Evolutionary conservation across 2,888 invertebrate species (phyloP), one percentile per base, ranked within the genome.

Genomic region (Elmis aenea): DNA sequence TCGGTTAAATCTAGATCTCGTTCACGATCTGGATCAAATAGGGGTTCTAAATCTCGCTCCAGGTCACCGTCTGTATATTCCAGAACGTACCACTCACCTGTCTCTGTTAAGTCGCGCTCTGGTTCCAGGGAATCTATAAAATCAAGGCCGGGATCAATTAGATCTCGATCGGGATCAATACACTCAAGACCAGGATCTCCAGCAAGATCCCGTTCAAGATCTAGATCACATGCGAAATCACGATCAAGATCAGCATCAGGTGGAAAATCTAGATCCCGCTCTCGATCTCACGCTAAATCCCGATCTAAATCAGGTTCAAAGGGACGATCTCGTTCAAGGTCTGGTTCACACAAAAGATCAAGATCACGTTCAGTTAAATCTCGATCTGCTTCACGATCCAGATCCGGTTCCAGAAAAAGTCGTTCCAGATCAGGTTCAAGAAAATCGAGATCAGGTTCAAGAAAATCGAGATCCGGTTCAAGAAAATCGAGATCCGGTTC

Each of bases 261-360:
- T 3, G 38, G 49, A 21, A 3, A 26, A 14, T 21, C 16, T 24
- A 29, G 20, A 11, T 28, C 45, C 20, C 38, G 15, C 23, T 64
- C 31, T 8, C 15, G 33, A 13, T 54, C 53, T 16, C 22, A 49
- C 18, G 57, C 61, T 5, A 47, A 56, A 1, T 67, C 69, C 6
- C 56, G 63, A 6, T 61, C 63, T 13, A 28, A 38, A 10, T 64
- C 64, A 2, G 51, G 55, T 4, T 58, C 58, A 3, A 44, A 49
- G 5, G 35, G 48, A 6, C 51, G 55, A 21, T 46, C 52, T 5
- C 44, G 50, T 32, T 61, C 59, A 5, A 46, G 51, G 8, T 50
- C 45, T 26, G 45, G 39, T n/a, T n/a, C n/a, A n/a, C n/a, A n/a
- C n/a, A n/a, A n/a, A n/a, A 51, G 54, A 24, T 66, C 64, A 2